These are phyloP conservation scores for Anorthoa munda DNA, from an alignment of 2,888 invertebrate genomes.

Conservation along the genomic window DNA sequence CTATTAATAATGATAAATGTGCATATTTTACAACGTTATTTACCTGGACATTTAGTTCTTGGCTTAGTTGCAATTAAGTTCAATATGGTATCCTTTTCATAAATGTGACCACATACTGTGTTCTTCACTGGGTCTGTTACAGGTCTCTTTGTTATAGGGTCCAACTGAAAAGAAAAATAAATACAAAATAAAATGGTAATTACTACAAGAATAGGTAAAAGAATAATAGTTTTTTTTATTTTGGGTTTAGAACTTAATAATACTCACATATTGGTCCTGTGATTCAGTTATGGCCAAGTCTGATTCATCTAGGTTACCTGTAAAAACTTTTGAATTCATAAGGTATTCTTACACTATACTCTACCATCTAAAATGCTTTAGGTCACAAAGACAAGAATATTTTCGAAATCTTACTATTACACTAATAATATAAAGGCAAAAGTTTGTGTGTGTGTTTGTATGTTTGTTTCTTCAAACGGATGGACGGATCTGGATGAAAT, in stretches of 20 bases:
- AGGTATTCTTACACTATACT: not conserved
- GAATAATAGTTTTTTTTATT: no score
- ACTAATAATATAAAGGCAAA: no score
- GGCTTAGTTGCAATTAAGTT: conserved; percentile 80
- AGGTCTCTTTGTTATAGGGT: conserved; percentile 88
- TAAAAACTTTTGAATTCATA: conserved; percentile 59
- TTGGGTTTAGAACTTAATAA: no score
- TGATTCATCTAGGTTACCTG: conserved; percentile 82
- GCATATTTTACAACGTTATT: no score
- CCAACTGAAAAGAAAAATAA: conserved; percentile 79
- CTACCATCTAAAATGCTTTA: not conserved
- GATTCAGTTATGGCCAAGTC: conserved; percentile 84
- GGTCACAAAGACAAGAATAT: not conserved
- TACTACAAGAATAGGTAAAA: no score
- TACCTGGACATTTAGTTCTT: conserved; percentile 85
- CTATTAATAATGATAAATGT: no score
- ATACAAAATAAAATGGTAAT: not conserved
- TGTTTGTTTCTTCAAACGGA: no score
- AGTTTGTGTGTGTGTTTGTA: no score
- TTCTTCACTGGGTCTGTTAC: conserved; percentile 89
- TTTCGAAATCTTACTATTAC: not conserved
- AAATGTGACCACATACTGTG: conserved; percentile 86
- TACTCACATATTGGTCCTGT: conserved; percentile 82
- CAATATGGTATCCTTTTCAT: conserved; percentile 86
- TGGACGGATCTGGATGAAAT: no score